Base-by-base conservation (phyloP, 2,888 invertebrate genomes). In the Yponomeuta malinellus region DNA sequence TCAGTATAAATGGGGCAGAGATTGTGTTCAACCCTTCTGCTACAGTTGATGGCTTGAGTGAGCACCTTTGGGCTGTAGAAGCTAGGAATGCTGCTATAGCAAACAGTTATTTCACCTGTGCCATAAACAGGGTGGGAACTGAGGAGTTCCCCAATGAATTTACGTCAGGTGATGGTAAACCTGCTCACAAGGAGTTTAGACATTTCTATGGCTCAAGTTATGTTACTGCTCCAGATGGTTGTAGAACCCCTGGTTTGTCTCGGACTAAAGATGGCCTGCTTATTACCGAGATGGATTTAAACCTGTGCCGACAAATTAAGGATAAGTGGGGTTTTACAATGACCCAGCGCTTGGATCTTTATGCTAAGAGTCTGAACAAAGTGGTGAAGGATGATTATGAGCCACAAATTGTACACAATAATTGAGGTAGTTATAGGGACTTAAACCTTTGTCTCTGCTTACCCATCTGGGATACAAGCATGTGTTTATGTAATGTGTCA, bases 11-110 rank as follows among this genome's bases (percentile, higher is more conserved):
- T 89, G 98, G 98, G 4, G 99, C 99, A 1, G 99, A 99, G 93
- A 98, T 99, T 75, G 99, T 99, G 0, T 99, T 99, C 87, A 99
- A 99, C 88, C 99, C 99, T 6, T 98, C 98, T n/a, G 99, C 99
- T 1, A 99, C 99, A 78, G 97, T 94, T 48, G 93, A 94, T 43
- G 93, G 91, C 0, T 84, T 95, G 9, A 98, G 98, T 88, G 99
- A 99, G 85, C 98, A 98, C 0, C 85, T 99, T 72, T 99, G 99
- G 99, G 94, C 95, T 3, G 95, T 99, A 72, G 99, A 99, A 90
- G 99, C 99, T 0, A 93, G 99, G 73, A 97, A 97, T 92, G 99
- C 99, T 31, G 99, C 99, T 2, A 96, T 99, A 75, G 98, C 99
- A 0, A 99, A 99, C 83, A 96, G 96, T 79, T 99, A 98, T 83